Conservation (phyloP, 2,797 vertebrate genomes). For the Gallirallus australis region DNA sequence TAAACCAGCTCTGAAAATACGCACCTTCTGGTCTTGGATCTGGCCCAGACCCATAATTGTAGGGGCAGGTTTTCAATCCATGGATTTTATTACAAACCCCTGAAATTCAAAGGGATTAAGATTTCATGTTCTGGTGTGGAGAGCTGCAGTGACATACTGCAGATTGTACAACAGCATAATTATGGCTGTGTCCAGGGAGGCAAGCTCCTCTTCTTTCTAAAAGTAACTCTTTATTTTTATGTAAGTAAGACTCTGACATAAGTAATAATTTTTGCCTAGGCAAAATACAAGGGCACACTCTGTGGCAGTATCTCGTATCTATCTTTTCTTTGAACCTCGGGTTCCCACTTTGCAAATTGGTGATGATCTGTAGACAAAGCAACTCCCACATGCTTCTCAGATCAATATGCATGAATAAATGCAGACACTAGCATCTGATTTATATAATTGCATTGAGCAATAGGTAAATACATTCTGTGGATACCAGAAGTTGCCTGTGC, state of each 20-base stretch:
- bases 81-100: slow-evolving; percentile 29
- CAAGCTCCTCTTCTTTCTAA: neutral
- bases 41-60: slow-evolving; percentile 36
- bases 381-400: neutral
- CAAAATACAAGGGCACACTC: neutral
- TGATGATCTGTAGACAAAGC: neutral
- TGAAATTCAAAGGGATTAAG: slow-evolving; percentile 55
- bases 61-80: slow-evolving; percentile 41
- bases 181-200: neutral
- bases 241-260: neutral
- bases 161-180: neutral
- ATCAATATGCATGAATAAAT: neutral
- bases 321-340: neutral
- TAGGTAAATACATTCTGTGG: neutral
- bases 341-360: neutral
- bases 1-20: slow-evolving; percentile 31
- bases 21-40: slow-evolving; percentile 52
- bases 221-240: neutral
- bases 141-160: neutral
- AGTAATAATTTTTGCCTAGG: neutral
- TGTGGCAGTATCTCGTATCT: neutral
- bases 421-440: neutral
- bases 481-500: neutral
- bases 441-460: neutral
- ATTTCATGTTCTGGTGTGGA: slow-evolving; percentile 22